phyloP scores from a whole-genome alignment of 1,140 invertebrate species.

The Danaus melanippus region DNA sequence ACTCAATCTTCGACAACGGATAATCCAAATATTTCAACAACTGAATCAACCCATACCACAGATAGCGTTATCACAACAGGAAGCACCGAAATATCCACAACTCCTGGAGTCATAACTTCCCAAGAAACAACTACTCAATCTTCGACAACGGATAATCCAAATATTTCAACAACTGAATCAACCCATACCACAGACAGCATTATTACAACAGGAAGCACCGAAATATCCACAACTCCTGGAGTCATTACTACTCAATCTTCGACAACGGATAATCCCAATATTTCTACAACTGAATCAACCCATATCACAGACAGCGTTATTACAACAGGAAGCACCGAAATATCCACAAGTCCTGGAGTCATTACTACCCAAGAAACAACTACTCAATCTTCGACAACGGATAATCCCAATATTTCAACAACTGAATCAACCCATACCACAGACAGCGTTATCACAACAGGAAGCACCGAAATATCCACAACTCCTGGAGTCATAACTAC shows the following conservation, averaged over 20 bases:
- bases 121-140: not conserved
- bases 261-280: not conserved
- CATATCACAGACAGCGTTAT: not conserved
- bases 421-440: conserved; percentile 1
- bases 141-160: conserved; percentile 1
- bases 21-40: too few relatives aligned
- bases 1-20: too few relatives aligned
- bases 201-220: conserved; percentile 1
- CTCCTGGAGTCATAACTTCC: conserved; percentile 1
- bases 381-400: conserved; percentile 3
- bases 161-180: conserved; percentile 1
- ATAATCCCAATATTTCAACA: not conserved
- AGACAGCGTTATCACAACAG: not conserved
- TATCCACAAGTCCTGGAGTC: not conserved
- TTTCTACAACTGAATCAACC: not conserved
- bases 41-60: too few relatives aligned
- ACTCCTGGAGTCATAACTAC: conserved; percentile 1
- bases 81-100: not conserved
- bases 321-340: not conserved
- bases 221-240: not conserved
- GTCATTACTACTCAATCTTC: not conserved
- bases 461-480: not conserved
- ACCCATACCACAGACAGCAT: not conserved
- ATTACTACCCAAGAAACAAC: not conserved
- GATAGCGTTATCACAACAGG: too few relatives aligned